Conservation (phyloP, 2,797 vertebrate genomes). For the Melanotaenia maccullochi region DNA sequence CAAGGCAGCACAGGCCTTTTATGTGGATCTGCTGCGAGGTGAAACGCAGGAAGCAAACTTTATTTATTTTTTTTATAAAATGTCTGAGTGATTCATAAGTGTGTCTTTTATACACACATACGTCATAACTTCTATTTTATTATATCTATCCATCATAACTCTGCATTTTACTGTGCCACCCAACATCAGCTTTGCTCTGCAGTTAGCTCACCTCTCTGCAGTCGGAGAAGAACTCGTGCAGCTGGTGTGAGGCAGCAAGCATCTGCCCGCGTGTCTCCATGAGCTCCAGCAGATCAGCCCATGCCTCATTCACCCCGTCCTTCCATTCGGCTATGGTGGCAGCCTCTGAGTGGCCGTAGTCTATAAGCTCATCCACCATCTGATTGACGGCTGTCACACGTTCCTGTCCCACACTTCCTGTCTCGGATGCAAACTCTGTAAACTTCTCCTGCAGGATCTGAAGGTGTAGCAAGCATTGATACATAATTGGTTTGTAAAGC, state of each 20-base stretch:
- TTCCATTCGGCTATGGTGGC: slow-evolving; percentile 97
- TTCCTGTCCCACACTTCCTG: slow-evolving; percentile 88
- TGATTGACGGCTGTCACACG: slow-evolving; percentile 92
- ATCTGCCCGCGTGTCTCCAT: slow-evolving; percentile 95
- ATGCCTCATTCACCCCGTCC: slow-evolving; percentile 94
- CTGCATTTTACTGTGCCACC: no score
- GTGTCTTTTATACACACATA: no score
- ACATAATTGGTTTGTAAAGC: background rate
- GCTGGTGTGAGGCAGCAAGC: slow-evolving; percentile 91
- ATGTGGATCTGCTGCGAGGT: background rate
- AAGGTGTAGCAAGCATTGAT: background rate
- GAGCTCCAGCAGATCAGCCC: slow-evolving; percentile 94
- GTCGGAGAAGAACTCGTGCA: slow-evolving; percentile 95
- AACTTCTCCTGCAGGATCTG: slow-evolving; percentile 94
- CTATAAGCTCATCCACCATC: slow-evolving; percentile 97
- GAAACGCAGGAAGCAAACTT: no score
- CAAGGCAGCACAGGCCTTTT: background rate
- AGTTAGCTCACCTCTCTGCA: slow-evolving; percentile 83
- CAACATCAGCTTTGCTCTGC: background rate
- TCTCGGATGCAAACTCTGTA: slow-evolving; percentile 91
- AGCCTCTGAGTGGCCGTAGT: slow-evolving; percentile 91
- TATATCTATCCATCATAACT: no score
- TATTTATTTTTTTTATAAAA: no score
- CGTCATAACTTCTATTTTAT: no score
- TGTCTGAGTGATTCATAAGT: no score